Percentiles rank a stretch among this genome's conserved stretches.
These are phyloP conservation scores for Eilema griseolum DNA, from an alignment of 2,888 invertebrate species.

Conservation along the genomic window DNA sequence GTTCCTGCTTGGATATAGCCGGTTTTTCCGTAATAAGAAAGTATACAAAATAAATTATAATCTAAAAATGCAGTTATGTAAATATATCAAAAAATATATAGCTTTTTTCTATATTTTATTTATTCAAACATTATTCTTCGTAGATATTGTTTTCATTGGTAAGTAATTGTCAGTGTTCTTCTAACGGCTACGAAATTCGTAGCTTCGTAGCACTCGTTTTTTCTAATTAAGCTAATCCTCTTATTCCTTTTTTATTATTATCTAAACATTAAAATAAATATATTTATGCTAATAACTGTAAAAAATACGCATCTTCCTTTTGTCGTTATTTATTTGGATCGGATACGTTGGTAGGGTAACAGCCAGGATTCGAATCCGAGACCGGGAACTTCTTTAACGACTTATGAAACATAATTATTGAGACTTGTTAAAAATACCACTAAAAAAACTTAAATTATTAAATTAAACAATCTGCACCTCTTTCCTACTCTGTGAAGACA, in stretches of 20 bases:
- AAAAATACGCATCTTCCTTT: background rate
- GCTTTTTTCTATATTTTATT: background rate
- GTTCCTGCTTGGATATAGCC: no score
- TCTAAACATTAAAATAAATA: background rate
- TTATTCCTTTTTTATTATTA: background rate
- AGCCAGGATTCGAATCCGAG: no score
- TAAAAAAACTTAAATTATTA: background rate
- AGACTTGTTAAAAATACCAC: background rate
- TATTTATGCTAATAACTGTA: background rate
- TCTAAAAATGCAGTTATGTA: no score
- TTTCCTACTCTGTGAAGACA: constrained; percentile 60
- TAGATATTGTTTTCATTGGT: no score
- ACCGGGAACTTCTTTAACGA: no score
- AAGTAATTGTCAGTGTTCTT: background rate
- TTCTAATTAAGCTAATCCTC: background rate
- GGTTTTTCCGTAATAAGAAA: no score
- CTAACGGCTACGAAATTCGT: constrained; percentile 13
- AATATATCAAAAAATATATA: no score
- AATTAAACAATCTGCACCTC: constrained; percentile 41
- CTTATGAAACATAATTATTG: background rate
- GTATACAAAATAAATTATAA: no score
- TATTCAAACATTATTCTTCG: background rate
- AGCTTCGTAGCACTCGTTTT: constrained; percentile 9
- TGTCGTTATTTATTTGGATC: no score
- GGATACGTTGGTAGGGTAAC: no score